A percentile compares a stretch with the other conserved stretches of the same genome.
phyloP scores from a whole-genome alignment of 2,113 vertebrate genomes.

The Daphoenositta chrysoptera region DNA sequence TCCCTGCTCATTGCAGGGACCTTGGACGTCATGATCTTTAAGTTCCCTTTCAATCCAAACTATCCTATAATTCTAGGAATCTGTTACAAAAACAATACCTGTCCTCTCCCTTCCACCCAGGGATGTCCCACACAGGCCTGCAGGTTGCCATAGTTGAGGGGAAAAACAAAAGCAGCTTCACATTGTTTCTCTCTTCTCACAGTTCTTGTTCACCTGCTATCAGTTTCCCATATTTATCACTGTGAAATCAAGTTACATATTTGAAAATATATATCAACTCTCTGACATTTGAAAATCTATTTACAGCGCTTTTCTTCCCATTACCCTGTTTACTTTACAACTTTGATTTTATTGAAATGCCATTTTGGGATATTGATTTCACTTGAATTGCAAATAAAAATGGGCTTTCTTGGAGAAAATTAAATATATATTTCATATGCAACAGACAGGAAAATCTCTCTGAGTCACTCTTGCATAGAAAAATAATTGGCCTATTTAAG shows the following conservation, averaged over 20 bases:
- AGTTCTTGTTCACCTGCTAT: neutral
- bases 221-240: neutral
- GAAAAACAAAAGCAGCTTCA: neutral
- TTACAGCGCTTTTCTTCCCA: neutral
- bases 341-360: neutral
- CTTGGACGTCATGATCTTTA: neutral
- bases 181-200: neutral
- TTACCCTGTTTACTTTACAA: slow-evolving; percentile 11
- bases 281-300: neutral
- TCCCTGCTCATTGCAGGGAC: neutral
- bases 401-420: neutral
- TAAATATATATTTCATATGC: neutral
- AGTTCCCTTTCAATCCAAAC: neutral
- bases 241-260: neutral
- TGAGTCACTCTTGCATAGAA: neutral
- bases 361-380: slow-evolving; percentile 25
- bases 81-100: neutral
- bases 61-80: neutral
- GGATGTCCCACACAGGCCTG: neutral
- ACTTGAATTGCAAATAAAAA: neutral
- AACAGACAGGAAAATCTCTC: neutral
- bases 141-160: neutral
- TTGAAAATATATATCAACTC: neutral
- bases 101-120: neutral
- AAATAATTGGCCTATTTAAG: slow-evolving; percentile 9